Base-by-base conservation (phyloP, 2,797 vertebrate species). In the Fringilla coelebs region DNA sequence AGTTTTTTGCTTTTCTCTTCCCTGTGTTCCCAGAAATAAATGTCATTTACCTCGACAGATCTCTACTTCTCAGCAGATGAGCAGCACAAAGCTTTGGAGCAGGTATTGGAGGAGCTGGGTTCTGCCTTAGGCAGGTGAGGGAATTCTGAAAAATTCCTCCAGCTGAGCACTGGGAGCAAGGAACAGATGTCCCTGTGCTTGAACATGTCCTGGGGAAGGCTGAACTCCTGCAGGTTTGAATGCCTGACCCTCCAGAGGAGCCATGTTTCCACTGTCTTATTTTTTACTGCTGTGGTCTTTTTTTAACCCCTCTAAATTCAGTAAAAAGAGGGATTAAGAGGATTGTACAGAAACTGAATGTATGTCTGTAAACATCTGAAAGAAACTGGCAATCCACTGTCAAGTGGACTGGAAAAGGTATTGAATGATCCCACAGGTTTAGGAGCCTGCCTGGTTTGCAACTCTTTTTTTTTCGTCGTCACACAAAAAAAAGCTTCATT, bases 311-410 rank as follows among this genome's bases (percentile, higher is more conserved):
- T 76, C 63, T 80, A 7, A 60, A 74, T 85, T 90, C 78, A 82
- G 75, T 57, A 10, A 3, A 65, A 80, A 45, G 79, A 60, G 8
- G 63, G 71, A 55, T 79, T 82, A 55, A 90, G 52, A 87, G 26
- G 38, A 76, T 63, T 70, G n/a, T 79, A 93, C 94, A 85, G 85
- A 86, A 81, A 25, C 31, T 12, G 26, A 82, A 92, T 85, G 68
- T 77, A 25, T 65, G 40, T 65, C 65, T 83, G 48, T 77, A 89
- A 91, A 91, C 51, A 71, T 21, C 67, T 19, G 71, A 83, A 80
- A 0, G 2, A 89, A 60, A n/a, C 45, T 85, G 81, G 58, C 51
- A 67, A 46, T 49, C 26, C 66, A 19, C 34, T 58, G 67, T 40
- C 58, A 87, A 87, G 48, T 18, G n/a, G n/a, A 62, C 71, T 82